Conservation (phyloP, 2,888 invertebrate species). For the Apantesis nais region DNA sequence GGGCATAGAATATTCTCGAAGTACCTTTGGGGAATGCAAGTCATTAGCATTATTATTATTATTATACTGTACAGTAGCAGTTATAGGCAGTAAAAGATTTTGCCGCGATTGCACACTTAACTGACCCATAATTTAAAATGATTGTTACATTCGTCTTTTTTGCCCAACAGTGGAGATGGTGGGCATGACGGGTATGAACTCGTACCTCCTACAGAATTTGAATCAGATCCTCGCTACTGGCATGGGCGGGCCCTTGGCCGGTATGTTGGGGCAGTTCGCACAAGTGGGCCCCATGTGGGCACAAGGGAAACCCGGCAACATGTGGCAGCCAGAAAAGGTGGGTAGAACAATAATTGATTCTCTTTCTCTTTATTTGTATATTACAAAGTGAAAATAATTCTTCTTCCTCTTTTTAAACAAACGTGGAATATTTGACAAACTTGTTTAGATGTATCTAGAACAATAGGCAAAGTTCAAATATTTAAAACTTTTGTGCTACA, state of each 20-base stretch:
- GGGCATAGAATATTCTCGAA: neutral
- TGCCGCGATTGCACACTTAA: neutral
- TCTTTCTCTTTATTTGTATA: neutral
- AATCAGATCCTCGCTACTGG: constrained; percentile 80
- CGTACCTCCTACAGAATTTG: constrained; percentile 80
- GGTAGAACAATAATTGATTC: neutral
- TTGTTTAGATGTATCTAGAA: neutral
- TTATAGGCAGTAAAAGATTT: neutral
- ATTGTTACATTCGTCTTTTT: constrained; percentile 1
- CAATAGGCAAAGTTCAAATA: neutral
- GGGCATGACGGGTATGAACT: constrained; percentile 84
- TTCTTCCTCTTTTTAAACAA: neutral
- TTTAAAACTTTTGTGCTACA: neutral
- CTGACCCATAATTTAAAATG: neutral
- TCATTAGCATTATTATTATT: no score
- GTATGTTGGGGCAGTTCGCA: constrained; percentile 73
- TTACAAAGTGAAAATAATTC: neutral
- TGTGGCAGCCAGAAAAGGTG: constrained; percentile 69
- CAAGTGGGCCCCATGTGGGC: constrained; percentile 60
- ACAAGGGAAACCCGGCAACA: constrained; percentile 62
- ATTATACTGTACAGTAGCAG: neutral
- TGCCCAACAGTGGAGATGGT: constrained; percentile 87
- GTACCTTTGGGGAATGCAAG: neutral
- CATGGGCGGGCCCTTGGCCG: constrained; percentile 76
- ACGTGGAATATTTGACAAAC: neutral